Evolutionary conservation across 1,140 invertebrate genomes (phyloP), one percentile per base, ranked within the genome.

Genomic region (Zaprionus taronus): DNA sequence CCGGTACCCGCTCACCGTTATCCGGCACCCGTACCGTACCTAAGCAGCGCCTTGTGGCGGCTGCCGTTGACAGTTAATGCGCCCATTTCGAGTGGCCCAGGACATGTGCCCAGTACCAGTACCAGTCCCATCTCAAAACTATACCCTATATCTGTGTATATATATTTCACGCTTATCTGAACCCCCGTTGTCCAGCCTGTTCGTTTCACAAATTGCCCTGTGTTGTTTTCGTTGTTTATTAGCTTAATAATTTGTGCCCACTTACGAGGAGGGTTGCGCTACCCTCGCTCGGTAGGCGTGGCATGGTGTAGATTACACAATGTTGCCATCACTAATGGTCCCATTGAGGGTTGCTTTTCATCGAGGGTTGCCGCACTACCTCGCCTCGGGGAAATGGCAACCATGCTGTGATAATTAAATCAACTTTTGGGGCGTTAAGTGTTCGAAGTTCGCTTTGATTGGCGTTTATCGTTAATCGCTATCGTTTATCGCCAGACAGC

Each of bases 351-450:
- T 62, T 69, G 44, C 47, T 62, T 38, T 17, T 49, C 24, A 20
- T 47, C 15, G n/a, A 58, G 71, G 70, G 57, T 31, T 62, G 57
- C 22, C 70, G 31, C 31, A 28, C 26, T 38, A 41, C 44, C 68
- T 20, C 26, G 20, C 60, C 24, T 26, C 61, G 1, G 36, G 36
- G 38, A 65, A 65, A 53, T 66, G 74, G 78, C 84, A 79, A 89
- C 81, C 84, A 89, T 90, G 84, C 84, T 89, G 84, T 60, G 84
- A 89, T 90, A 89, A 89, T 89, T 89, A 80, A 89, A 89, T 89
- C 66, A 89, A 81, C 84, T 81, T 79, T 79, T 34, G 85, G 69
- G 81, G 78, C 67, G 38, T 76, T 71, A 83, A 81, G 28, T 79
- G 78, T 81, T 85, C 79, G 82, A 85, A 85, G 83, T 81, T 82